These are phyloP conservation scores for Cantharis nigra DNA, from an alignment of 2,888 invertebrate genomes.

Conservation along the genomic window DNA sequence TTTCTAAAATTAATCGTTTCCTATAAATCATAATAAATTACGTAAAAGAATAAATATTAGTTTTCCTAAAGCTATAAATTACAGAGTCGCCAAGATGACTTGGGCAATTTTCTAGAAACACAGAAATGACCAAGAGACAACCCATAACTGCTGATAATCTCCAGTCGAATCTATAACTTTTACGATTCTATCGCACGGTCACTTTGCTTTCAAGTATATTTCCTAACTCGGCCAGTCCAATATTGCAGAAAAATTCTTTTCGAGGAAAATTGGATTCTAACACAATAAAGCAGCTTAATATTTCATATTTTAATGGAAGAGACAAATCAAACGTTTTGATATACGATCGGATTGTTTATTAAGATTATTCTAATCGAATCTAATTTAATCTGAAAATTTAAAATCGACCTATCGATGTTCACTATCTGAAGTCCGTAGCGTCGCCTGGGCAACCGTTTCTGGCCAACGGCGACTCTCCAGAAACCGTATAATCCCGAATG, in stretches of 20 bases:
- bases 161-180: slow-evolving; percentile 53
- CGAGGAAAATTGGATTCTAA: slow-evolving; percentile 5
- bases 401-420: slow-evolving; percentile 47
- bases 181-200: slow-evolving; percentile 52
- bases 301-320: neutral
- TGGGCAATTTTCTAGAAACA: slow-evolving; percentile 50
- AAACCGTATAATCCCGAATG: slow-evolving; percentile 12
- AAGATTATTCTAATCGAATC: slow-evolving; percentile 44
- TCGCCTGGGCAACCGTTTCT: slow-evolving; percentile 49
- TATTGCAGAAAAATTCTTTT: slow-evolving; percentile 21
- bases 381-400: slow-evolving; percentile 46
- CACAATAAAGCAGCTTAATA: neutral
- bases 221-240: slow-evolving; percentile 10
- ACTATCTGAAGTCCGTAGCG: slow-evolving; percentile 34
- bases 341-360: neutral
- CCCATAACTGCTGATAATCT: slow-evolving; percentile 54
- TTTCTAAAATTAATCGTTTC: neutral
- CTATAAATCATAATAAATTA: neutral
- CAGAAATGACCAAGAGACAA: slow-evolving; percentile 51
- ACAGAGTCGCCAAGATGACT: slow-evolving; percentile 40
- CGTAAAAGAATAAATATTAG: slow-evolving; percentile 1
- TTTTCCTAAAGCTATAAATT: slow-evolving; percentile 21
- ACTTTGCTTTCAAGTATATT: slow-evolving; percentile 40
- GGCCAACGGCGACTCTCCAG: slow-evolving; percentile 42
- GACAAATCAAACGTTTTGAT: neutral